Evolutionary conservation across 2,113 vertebrate species (phyloP), one percentile per base, ranked within the genome.

Genomic region (Eurystomus gularis): DNA sequence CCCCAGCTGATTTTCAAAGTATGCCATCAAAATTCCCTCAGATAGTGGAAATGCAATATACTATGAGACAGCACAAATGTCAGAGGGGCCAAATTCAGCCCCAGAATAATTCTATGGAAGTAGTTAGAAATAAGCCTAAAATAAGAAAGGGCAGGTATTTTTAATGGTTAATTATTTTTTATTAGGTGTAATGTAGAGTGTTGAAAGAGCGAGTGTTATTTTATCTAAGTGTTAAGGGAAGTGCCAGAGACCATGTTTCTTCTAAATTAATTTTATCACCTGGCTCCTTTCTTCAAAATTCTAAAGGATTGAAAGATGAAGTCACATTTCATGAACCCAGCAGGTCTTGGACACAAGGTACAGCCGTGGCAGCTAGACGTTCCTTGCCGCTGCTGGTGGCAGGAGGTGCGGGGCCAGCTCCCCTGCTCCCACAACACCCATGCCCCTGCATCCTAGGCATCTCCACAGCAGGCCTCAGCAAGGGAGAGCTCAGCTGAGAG

Each of bases 381-480:
- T 57, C 72, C 28, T 13, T 24, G 35, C 19, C 14, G 5, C 42
- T 0, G 0, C 20, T 2, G 7, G 17, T 10, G 54, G 2, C 3
- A 1, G 35, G 25, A 60, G 25, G 31, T 18, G 40, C 1, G 1
- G 26, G 39, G 11, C n/a, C 23, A 8, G n/a, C 17, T 54, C 31
- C 28, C 18, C 28, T 33, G n/a, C 20, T 66, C n/a, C 37, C n/a
- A 11, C 1, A 0, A 18, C 15, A 66, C 13, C 33, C 6, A 0
- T 0, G 0, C 8, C 46, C 42, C 13, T 10, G 29, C 14, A 28
- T 29, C 68, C 79, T 2, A 11, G 29, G 16, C 52, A 69, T 17
- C 37, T 58, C 10, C 1, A 3, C 31, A 61, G 62, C 68, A 18
- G 35, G 28, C 3, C 21, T 39, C 9, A 55, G 57, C 1, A 0